Percentiles rank a stretch among this genome's conserved stretches.
These are phyloP conservation scores for Hyposoter didymator DNA, from an alignment of 2,888 invertebrate genomes.

Conservation along the genomic window DNA sequence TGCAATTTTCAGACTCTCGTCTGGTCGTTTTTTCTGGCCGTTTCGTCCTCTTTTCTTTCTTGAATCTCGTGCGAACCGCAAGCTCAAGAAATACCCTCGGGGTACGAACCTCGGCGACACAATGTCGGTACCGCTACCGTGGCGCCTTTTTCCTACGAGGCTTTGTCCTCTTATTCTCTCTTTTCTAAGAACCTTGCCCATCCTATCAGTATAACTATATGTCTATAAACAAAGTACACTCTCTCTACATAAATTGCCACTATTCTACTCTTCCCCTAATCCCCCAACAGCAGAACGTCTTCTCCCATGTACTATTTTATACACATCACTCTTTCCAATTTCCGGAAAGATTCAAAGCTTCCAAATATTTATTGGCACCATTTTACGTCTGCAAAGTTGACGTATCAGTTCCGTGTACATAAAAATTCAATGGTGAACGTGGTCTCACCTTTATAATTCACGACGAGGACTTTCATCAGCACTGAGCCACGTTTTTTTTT, in stretches of 20 bases:
- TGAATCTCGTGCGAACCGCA: conserved; percentile 36
- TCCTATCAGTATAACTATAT: not conserved
- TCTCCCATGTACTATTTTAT: not conserved
- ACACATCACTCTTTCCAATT: conserved; percentile 8
- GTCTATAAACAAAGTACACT: not conserved
- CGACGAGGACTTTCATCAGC: not conserved
- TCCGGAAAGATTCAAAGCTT: conserved; percentile 36
- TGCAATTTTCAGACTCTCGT: conserved; percentile 24
- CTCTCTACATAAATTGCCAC: conserved; percentile 55
- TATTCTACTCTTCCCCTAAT: conserved; percentile 53
- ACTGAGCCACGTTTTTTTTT: not conserved
- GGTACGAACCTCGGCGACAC: conserved; percentile 47
- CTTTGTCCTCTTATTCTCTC: conserved; percentile 37
- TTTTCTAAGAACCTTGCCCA: conserved; percentile 10
- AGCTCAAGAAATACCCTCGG: conserved; percentile 33
- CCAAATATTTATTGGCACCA: conserved; percentile 53
- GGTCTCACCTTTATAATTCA: not conserved
- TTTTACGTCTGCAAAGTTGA: conserved; percentile 1
- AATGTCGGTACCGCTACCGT: conserved; percentile 39
- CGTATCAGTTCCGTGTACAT: not conserved
- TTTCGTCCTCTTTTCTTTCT: conserved; percentile 28
- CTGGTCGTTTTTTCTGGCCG: not conserved
- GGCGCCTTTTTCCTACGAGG: conserved; percentile 22
- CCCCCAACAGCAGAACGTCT: conserved; percentile 4
- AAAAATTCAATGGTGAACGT: not conserved